Evolutionary conservation across 2,113 vertebrate genomes (phyloP), one percentile per base, ranked within the genome.

Genomic region (Tamias sibiricus): DNA sequence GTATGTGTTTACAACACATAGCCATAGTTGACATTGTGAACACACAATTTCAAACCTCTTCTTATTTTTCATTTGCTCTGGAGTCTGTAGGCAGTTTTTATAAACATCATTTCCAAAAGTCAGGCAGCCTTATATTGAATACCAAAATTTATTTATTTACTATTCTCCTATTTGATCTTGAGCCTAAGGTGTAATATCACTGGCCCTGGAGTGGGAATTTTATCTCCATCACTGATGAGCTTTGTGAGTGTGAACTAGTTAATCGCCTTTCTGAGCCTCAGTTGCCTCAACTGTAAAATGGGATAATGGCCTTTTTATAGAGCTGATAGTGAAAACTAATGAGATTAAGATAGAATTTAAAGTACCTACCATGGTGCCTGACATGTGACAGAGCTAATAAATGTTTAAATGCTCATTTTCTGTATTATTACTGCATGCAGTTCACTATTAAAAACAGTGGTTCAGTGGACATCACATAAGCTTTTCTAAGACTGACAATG

Each of bases 101-200:
- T 47, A 84, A 88, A 59, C n/a, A 54, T 76, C 12, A 84, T 75
- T 91, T 85, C 13, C 6, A 79, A 80, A 66, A 86, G 19, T 57
- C n/a, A 79, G 68, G 12, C 77, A 77, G 32, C 2, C 37, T 89
- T 85, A 81, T 40, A 52, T 17, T 77, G 77, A 82, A 66, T 32
- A 6, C 16, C 44, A 49, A 77, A 28, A 69, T 80, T 90, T 82
- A 90, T 72, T 97, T 77, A 87, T 72, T 97, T 66, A 83, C 11
- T n/a, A 22, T 59, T 90, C 24, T 52, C 28, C 19, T 54, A 17
- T 83, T 72, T 96, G 81, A 71, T 44, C 75, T 90, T 69, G 37
- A 82, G 22, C 20, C 16, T 54, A 37, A 28, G 52, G 4, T 84
- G 35, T 84, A 42, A 85, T n/a, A 37, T 66, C 54, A 47, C 35